These are phyloP conservation scores for Coptodon rendalli DNA, from an alignment of 2,113 vertebrate genomes.

Conservation along the genomic window DNA sequence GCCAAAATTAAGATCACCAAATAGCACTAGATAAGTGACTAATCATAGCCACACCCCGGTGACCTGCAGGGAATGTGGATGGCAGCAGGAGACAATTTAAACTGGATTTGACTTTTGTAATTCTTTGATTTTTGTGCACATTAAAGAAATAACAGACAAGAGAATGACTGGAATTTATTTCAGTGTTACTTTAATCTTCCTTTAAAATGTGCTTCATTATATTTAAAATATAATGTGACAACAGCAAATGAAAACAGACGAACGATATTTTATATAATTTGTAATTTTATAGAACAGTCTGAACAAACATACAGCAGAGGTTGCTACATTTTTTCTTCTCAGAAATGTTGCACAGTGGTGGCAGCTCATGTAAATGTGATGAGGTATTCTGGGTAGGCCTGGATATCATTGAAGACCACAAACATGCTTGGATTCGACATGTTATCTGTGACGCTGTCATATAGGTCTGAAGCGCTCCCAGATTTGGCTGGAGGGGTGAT, in stretches of 20 bases:
- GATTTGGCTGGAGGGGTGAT: slow-evolving; percentile 59
- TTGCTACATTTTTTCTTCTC: background rate
- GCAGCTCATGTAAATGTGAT: slow-evolving; percentile 65
- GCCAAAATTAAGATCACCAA: no score
- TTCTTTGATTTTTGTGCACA: background rate
- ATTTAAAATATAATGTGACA: background rate
- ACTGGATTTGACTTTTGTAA: background rate
- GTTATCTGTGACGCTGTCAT: slow-evolving; percentile 70
- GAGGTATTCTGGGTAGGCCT: slow-evolving; percentile 82
- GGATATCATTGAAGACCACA: slow-evolving; percentile 75
- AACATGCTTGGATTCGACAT: slow-evolving; percentile 54
- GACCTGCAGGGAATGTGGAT: background rate
- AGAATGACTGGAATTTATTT: background rate
- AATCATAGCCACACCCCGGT: rapidly evolving
- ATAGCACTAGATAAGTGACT: background rate
- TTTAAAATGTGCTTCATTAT: rapidly evolving
- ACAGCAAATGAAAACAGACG: rapidly evolving
- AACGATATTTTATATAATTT: rapidly evolving
- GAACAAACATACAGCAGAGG: background rate
- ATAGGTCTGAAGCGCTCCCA: slow-evolving; percentile 54
- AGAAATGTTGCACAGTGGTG: background rate
- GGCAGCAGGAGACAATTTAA: background rate
- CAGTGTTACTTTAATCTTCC: rapidly evolving
- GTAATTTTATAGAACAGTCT: background rate
- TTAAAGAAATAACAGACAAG: background rate